Percentiles rank a stretch among this genome's conserved stretches.
Conservation (phyloP, 2,113 vertebrate species). For the Fregetta grallaria region DNA sequence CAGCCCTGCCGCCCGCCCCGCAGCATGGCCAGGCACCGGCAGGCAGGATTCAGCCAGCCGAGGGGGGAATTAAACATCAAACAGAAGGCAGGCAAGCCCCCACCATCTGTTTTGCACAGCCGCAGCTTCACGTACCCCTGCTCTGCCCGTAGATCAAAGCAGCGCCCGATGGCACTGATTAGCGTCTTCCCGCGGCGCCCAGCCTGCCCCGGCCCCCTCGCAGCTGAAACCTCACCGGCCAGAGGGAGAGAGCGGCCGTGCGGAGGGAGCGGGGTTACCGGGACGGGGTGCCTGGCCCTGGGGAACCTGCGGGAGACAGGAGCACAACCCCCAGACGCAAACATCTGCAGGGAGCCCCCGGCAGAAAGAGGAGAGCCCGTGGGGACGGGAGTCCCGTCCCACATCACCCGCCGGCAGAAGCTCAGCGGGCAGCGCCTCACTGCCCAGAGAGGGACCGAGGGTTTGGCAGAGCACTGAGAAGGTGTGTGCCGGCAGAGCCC, state of each 20-base stretch:
- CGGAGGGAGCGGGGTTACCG: neutral
- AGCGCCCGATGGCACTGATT: neutral
- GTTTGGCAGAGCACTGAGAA: neutral
- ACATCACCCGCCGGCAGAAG: neutral
- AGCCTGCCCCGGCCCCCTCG: neutral
- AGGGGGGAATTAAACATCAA: neutral
- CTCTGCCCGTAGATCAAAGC: neutral
- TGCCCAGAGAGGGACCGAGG: too few species aligned
- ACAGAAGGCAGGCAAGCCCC: neutral
- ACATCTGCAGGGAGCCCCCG: neutral
- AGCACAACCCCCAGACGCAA: neutral
- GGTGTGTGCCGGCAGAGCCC: neutral
- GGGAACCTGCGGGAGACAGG: neutral
- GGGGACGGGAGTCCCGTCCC: neutral
- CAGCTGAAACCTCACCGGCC: neutral
- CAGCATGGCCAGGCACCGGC: fast-evolving
- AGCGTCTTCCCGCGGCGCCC: neutral
- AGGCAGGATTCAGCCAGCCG: neutral
- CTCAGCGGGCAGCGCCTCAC: neutral
- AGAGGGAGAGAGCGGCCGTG: neutral
- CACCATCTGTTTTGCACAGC: neutral
- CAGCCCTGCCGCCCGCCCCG: neutral
- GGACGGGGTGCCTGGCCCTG: neutral
- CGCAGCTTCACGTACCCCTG: neutral
- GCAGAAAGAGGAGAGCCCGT: neutral